These are phyloP conservation scores for Megaceryle alcyon DNA, from an alignment of 2,797 vertebrate species.

Conservation along the genomic window DNA sequence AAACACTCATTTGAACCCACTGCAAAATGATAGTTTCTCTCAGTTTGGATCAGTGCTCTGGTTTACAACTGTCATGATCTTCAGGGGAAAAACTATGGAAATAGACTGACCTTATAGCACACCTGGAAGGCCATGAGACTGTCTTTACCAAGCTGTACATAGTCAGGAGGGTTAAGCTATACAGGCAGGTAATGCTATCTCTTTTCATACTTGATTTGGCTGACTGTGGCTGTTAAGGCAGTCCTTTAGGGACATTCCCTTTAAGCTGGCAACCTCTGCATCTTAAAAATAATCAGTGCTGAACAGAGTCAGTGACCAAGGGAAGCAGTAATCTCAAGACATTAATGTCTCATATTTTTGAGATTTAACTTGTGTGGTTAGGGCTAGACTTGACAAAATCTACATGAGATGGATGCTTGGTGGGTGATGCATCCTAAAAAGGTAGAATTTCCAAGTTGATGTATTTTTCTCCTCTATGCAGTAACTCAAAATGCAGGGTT, in stretches of 20 bases:
- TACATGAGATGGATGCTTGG: neutral
- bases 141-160: neutral
- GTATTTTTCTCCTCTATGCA: neutral
- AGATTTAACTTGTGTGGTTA: neutral
- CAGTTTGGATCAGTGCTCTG: neutral
- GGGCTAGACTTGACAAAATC: neutral
- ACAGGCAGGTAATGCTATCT: slow-evolving; percentile 6
- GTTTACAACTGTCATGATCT: neutral
- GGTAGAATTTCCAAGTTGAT: neutral
- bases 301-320: neutral
- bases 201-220: slow-evolving; percentile 14
- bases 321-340: neutral
- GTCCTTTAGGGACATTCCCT: slow-evolving; percentile 22
- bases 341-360: neutral
- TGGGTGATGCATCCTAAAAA: neutral
- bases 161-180: neutral
- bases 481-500: neutral
- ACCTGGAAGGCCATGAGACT: slow-evolving; percentile 24
- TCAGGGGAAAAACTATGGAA: neutral
- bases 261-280: neutral
- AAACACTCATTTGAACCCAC: neutral
- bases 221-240: neutral
- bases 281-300: slow-evolving; percentile 2
- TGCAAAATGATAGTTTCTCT: neutral
- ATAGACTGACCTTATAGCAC: neutral